Evolutionary conservation across 2,113 vertebrate species (phyloP), one percentile per base, ranked within the genome.

Genomic region (Microtus richardsoni): DNA sequence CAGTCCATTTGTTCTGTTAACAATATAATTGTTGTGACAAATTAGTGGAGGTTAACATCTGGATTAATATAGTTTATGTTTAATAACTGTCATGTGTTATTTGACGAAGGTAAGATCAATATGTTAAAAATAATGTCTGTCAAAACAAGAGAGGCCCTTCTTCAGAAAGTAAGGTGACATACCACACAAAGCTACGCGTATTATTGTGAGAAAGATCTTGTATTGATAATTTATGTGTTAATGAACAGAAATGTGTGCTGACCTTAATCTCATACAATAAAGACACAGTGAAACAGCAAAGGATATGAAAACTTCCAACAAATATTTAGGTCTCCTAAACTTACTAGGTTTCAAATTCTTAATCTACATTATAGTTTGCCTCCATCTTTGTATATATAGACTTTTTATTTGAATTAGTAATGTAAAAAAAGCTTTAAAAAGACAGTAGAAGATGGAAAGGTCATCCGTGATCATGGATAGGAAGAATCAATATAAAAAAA

Each of bases 291-390:
- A 93, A 74, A 52, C 16, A 73, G 24, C 10, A 66, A 47, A 12
- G 22, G 2, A 36, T 86, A 86, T 71, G 49, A 95, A 89, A 44
- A 2, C 68, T 83, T 94, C n/a, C 58, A 24, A 70, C 1, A 44
- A 77, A 88, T 89, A 12, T 79, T 92, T 26, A 95, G 39, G n/a
- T 54, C 1, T 33, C 49, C 28, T 71, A 73, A 94, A 44, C 2
- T 74, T 39, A 39, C 30, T 75, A 58, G 17, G 3, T 58, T 88
- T 95, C 14, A 74, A n/a, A 78, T 96, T 92, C n/a, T 88, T 86
- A 39, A 77, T 80, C 66, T 94, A 47, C 4, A 89, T 41, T 92
- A 82, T 22, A 16, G 1, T 3, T 84, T 47, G 22, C 75, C 13
- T 54, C 70, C 39, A 70, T 28, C 36, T 78, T 83, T 24, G 21